Evolutionary conservation across 2,888 invertebrate genomes (phyloP), one percentile per base, ranked within the genome.

Genomic region (Hydropsyche betteni): DNA sequence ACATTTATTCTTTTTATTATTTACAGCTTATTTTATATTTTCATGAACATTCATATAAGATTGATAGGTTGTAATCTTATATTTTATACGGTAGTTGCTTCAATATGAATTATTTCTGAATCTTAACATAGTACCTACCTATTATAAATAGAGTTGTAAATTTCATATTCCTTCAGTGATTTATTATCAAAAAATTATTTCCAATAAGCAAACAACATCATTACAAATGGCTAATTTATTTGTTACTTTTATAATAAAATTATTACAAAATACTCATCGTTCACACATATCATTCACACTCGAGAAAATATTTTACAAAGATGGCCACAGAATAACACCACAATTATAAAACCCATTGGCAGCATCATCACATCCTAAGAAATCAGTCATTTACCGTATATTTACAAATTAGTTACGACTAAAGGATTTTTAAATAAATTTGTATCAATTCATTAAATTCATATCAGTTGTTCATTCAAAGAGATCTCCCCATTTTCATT

Each of bases 401-500:
- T 79, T 70, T 79, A 79, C 79, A 79, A 58, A 75, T 79, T 50
- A 58, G 34, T 76, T 76, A 79, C 58, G 68, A 58, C 76, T 79
- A 79, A 69, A 77, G 69, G 74, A 73, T 33, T 78, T 58, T 79
- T 78, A 77, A 76, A 79, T 76, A 79, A 76, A 7, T 53, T 70
- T 50, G 51, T 50, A 44, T 70, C 8, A 12, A 55, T 58, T n/a
- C 24, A 24, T 24, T 36, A 53, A 68, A n/a, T 74, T 68, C 71
- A 44, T n/a, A 12, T 70, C 71, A 71, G 38, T 70, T 74, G 64
- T 70, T 73, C 55, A n/a, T 75, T 53, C 16, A 14, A 81, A 87
- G 80, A 80, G 86, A 83, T 83, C 88, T 84, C 80, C 88, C 88
- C 51, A 83, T 84, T 84, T 88, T 88, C 79, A 87, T 87, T 87